These are phyloP conservation scores for Drosophila lini DNA, from an alignment of 1,140 invertebrate genomes.

Conservation along the genomic window DNA sequence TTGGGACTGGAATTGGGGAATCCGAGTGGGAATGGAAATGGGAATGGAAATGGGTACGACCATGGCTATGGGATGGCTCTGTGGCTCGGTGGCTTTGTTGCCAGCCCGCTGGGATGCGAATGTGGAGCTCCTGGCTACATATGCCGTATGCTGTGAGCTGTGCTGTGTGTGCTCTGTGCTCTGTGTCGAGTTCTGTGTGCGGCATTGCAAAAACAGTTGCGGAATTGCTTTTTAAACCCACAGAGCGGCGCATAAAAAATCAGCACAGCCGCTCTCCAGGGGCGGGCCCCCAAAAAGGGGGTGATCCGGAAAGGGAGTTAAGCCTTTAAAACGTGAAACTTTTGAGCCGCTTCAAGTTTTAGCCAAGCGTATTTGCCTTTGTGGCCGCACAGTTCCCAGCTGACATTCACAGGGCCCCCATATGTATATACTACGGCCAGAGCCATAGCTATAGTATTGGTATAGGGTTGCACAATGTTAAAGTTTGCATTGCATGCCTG, in stretches of 20 bases:
- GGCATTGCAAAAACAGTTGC: slow-evolving; percentile 76
- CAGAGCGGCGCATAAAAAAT: slow-evolving; percentile 73
- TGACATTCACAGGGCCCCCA: slow-evolving; percentile 23
- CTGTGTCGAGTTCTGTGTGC: slow-evolving; percentile 29
- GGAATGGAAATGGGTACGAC: slow-evolving; percentile 22
- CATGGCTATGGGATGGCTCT: slow-evolving; percentile 20
- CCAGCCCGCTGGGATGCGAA: slow-evolving; percentile 65
- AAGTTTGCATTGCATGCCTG: slow-evolving; percentile 61
- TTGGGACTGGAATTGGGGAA: slow-evolving; percentile 56
- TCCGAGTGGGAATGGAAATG: slow-evolving; percentile 14
- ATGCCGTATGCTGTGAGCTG: slow-evolving; percentile 7
- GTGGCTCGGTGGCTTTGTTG: slow-evolving; percentile 57
- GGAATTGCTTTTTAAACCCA: slow-evolving; percentile 82
- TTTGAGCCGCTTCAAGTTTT: slow-evolving; percentile 76
- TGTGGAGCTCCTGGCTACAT: slow-evolving; percentile 36
- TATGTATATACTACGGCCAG: slow-evolving; percentile 10
- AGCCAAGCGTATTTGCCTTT: slow-evolving; percentile 73
- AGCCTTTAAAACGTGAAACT: slow-evolving; percentile 81
- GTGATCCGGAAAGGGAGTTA: slow-evolving; percentile 46
- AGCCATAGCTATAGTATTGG: slow-evolving; percentile 18
- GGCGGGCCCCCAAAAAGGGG: slow-evolving; percentile 39
- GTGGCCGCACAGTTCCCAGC: slow-evolving; percentile 50
- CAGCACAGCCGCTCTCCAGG: slow-evolving; percentile 63
- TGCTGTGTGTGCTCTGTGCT: slow-evolving; percentile 7
- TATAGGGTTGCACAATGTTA: slow-evolving; percentile 46